Conservation (phyloP, 2,797 vertebrate genomes). For the Serranus cabrilla region DNA sequence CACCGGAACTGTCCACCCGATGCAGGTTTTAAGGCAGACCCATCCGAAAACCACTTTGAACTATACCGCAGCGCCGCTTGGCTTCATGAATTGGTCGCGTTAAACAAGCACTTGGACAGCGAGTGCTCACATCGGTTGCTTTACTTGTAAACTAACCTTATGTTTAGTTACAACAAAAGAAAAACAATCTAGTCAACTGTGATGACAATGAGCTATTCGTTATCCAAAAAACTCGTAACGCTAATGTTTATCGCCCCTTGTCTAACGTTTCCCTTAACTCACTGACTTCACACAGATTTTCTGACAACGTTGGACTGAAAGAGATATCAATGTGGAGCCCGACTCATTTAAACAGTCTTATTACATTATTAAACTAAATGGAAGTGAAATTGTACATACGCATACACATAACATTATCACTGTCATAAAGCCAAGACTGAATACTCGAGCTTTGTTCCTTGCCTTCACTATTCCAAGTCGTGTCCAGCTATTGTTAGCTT, state of each 20-base stretch:
- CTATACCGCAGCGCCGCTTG: background rate
- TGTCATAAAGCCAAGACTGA: background rate
- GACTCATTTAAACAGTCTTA: background rate
- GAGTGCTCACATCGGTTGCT: background rate
- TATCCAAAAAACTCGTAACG: background rate
- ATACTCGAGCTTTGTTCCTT: slow-evolving; percentile 58
- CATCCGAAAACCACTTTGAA: background rate
- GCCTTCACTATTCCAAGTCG: slow-evolving; percentile 24
- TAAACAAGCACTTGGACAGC: slow-evolving; percentile 4
- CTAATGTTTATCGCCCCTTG: too few relatives aligned
- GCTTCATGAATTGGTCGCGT: background rate
- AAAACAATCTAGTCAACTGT: fast-evolving
- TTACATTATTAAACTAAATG: background rate
- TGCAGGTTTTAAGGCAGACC: background rate
- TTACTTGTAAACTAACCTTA: too few relatives aligned
- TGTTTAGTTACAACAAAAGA: background rate
- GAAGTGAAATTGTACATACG: background rate
- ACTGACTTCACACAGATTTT: background rate
- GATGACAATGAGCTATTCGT: background rate
- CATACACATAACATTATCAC: too few relatives aligned
- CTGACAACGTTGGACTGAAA: background rate
- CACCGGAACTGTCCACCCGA: background rate
- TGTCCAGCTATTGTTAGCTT: slow-evolving; percentile 17
- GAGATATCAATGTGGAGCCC: background rate
- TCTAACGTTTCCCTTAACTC: background rate